Base-by-base conservation (phyloP, 2,113 vertebrate species). In the Ameiurus melas region DNA sequence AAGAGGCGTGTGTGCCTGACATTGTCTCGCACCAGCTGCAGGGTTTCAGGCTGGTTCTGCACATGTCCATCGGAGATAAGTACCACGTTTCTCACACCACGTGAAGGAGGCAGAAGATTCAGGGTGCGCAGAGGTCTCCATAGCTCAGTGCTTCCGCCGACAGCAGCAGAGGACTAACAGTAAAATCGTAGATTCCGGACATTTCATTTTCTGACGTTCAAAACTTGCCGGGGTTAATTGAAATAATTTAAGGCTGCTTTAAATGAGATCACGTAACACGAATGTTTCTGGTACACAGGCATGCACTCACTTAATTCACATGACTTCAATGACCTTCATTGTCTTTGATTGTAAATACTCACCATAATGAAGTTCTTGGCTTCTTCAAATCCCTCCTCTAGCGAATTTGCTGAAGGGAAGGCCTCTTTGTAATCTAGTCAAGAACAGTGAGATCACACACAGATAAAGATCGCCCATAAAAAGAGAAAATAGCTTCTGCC, bases 41-140 rank as follows among this genome's bases (percentile, higher is more conserved):
- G 58, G 0, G 95, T 96, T 86, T 96, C 82, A 58, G 90, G 91
- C 0, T 96, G 88, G 36, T 96, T 95, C 90, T 98, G 97, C 87
- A 98, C 90, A 90, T 98, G 97, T 4, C 97, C 97, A 33, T 97
- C 97, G 0, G 96, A 98, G 89, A 98, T 93, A 84, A 98, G 94
- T 89, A 98, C 92, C 85, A 98, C 91, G 86, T 95, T 97, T 79
- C 96, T 94, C 5, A 92, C 12, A 19, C 96, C 94, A 14, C 86
- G 86, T n/a, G 95, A 94, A 3, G 96, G 96, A 84, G 94, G 94
- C 27, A 98, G 93, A 66, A 98, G 93, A 79, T 92, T 93, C 85
- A 98, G 94, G 10, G 93, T 96, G 19, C 88, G 94, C 60, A 98
- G 94, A 0, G 93, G 93, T 75, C 96, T 95, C 97, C 97, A 98